These are phyloP conservation scores for Calephelis nemesis DNA, from an alignment of 1,140 invertebrate genomes.

Conservation along the genomic window DNA sequence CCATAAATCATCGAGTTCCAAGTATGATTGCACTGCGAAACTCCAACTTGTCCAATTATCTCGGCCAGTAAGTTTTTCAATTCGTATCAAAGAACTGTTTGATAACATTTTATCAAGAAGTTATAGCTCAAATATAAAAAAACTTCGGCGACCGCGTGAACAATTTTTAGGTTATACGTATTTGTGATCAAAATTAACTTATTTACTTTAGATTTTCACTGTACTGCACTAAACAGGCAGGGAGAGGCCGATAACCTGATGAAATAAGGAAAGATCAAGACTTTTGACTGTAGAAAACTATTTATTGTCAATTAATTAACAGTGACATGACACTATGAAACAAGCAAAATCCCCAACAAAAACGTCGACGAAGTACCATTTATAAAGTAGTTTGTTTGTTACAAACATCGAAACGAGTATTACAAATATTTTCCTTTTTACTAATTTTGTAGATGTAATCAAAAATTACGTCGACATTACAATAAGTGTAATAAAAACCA, in stretches of 20 bases:
- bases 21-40: constrained; percentile 6
- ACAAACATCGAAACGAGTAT: too few species aligned
- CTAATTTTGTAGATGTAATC: too few species aligned
- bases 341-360: too few species aligned
- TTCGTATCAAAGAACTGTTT: constrained; percentile 15
- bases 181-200: background rate
- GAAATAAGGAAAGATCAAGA: too few species aligned
- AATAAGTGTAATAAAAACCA: too few species aligned
- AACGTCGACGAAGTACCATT: too few species aligned
- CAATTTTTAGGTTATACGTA: background rate
- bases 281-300: too few species aligned
- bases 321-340: too few species aligned
- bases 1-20: constrained; percentile 27
- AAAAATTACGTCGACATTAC: too few species aligned
- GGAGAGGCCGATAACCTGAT: constrained; percentile 3
- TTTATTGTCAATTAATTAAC: too few species aligned
- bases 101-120: constrained; percentile 3
- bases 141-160: background rate
- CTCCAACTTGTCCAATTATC: constrained; percentile 15
- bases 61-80: constrained; percentile 24
- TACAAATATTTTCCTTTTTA: too few species aligned
- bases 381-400: too few species aligned
- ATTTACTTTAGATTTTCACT: background rate
- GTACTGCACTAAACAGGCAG: background rate
- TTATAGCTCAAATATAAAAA: background rate